Percentiles rank a stretch among this genome's conserved stretches.
Conservation (phyloP, 2,888 invertebrate genomes). For the Eubasilissa splendida region DNA sequence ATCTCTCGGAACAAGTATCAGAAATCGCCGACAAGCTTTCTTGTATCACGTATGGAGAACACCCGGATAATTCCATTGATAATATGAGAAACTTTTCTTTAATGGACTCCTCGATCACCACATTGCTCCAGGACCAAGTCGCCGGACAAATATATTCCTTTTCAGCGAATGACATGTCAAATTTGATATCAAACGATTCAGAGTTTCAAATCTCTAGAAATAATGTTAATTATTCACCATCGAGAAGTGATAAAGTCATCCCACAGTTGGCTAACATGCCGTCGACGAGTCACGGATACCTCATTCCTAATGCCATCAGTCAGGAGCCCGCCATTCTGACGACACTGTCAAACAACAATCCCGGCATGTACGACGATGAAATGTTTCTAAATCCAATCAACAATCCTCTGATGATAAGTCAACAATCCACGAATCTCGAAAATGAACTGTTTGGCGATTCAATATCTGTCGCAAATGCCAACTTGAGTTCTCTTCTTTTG, state of each 20-base stretch:
- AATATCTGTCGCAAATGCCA: conserved; percentile 78
- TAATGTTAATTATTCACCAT: conserved; percentile 58
- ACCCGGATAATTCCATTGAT: conserved; percentile 55
- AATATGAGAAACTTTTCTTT: conserved; percentile 63
- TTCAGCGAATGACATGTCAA: conserved; percentile 69
- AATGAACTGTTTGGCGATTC: conserved; percentile 59
- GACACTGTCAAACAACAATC: conserved; percentile 70
- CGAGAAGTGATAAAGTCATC: conserved; percentile 65
- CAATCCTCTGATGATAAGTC: conserved; percentile 65
- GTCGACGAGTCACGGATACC: conserved; percentile 77
- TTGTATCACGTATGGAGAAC: conserved; percentile 63
- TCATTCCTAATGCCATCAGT: conserved; percentile 76
- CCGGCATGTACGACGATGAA: conserved; percentile 68
- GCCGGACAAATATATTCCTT: conserved; percentile 67
- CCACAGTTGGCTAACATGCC: conserved; percentile 69
- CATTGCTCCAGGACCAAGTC: conserved; percentile 60
- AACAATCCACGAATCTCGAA: conserved; percentile 64
- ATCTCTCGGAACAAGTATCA: conserved; percentile 70
- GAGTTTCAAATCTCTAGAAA: conserved; percentile 63
- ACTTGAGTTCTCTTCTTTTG: conserved; percentile 73
- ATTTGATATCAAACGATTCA: conserved; percentile 59
- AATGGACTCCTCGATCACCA: conserved; percentile 49
- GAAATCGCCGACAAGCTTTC: conserved; percentile 70
- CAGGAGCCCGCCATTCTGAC: conserved; percentile 74
- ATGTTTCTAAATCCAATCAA: conserved; percentile 66